A percentile compares a stretch with the other conserved stretches of the same genome.
These are phyloP conservation scores for Biston betularia DNA, from an alignment of 2,888 invertebrate genomes.

Conservation along the genomic window DNA sequence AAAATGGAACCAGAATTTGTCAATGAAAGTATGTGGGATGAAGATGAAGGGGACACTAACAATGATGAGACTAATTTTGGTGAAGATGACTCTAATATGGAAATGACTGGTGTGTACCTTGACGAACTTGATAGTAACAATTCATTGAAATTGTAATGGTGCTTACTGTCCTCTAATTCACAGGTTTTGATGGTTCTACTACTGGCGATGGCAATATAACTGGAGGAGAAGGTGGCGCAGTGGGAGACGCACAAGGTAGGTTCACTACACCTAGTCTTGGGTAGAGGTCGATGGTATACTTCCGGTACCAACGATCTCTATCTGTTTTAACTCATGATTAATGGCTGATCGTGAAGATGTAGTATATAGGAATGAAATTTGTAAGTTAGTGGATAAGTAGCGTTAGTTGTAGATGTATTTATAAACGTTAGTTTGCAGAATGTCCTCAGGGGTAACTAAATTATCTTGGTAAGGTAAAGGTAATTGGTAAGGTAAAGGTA, in stretches of 20 bases:
- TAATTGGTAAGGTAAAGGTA: too few relatives aligned
- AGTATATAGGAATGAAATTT: slow-evolving; percentile 77
- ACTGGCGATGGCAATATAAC: slow-evolving; percentile 83
- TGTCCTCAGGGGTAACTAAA: neutral
- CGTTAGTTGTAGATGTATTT: neutral
- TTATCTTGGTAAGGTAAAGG: too few relatives aligned
- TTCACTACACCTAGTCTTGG: slow-evolving; percentile 55
- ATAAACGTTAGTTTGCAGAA: neutral
- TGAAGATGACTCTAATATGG: slow-evolving; percentile 89
- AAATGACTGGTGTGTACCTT: slow-evolving; percentile 83
- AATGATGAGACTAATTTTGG: slow-evolving; percentile 88
- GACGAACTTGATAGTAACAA: neutral
- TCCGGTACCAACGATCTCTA: slow-evolving; percentile 37
- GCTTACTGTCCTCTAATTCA: slow-evolving; percentile 19
- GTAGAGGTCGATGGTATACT: slow-evolving; percentile 25
- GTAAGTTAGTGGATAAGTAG: slow-evolving; percentile 51
- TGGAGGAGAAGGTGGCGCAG: slow-evolving; percentile 83
- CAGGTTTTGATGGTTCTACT: slow-evolving; percentile 83
- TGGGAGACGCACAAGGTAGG: slow-evolving; percentile 87
- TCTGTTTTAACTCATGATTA: slow-evolving; percentile 43
- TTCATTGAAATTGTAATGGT: neutral
- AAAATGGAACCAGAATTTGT: slow-evolving; percentile 90
- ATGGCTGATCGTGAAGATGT: slow-evolving; percentile 51
- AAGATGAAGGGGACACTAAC: slow-evolving; percentile 87
- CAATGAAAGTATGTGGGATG: slow-evolving; percentile 87